phyloP scores from a whole-genome alignment of 2,888 invertebrate species.

The Sialis fuliginosa region DNA sequence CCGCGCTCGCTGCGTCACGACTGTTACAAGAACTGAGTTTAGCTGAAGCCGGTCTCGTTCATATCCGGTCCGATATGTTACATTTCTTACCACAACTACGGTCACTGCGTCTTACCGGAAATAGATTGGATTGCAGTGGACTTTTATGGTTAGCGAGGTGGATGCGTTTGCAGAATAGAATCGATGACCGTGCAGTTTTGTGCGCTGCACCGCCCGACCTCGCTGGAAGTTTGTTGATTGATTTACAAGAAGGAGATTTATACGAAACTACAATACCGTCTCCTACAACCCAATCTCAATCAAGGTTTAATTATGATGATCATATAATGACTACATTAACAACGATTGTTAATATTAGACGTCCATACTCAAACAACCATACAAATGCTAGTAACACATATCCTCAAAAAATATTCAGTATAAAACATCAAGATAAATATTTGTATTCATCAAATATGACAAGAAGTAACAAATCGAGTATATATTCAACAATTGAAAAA shows the following conservation, averaged over 20 bases:
- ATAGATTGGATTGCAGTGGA: constrained; percentile 51
- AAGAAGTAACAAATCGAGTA: too few relatives aligned
- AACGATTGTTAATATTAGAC: background rate
- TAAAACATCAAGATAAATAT: too few relatives aligned
- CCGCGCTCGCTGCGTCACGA: constrained; percentile 50
- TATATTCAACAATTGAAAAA: too few relatives aligned
- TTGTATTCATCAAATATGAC: too few relatives aligned
- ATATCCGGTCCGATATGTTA: constrained; percentile 46
- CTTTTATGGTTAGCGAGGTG: constrained; percentile 49
- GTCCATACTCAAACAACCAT: background rate
- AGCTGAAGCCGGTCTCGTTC: constrained; percentile 39
- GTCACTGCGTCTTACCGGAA: constrained; percentile 46
- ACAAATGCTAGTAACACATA: background rate
- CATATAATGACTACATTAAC: background rate
- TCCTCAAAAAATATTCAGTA: too few relatives aligned
- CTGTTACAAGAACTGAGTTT: constrained; percentile 53
- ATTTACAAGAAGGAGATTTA: constrained; percentile 16
- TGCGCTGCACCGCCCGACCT: constrained; percentile 25
- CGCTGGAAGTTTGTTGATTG: constrained; percentile 21
- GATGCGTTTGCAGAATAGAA: constrained; percentile 35
- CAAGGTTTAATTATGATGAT: background rate
- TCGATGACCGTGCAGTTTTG: constrained; percentile 20
- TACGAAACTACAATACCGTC: background rate
- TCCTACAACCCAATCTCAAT: background rate
- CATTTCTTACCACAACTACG: constrained; percentile 51